Percentiles rank a stretch among this genome's conserved stretches.
Conservation (phyloP, 2,113 vertebrate genomes). For the Chionodraco myersi region DNA sequence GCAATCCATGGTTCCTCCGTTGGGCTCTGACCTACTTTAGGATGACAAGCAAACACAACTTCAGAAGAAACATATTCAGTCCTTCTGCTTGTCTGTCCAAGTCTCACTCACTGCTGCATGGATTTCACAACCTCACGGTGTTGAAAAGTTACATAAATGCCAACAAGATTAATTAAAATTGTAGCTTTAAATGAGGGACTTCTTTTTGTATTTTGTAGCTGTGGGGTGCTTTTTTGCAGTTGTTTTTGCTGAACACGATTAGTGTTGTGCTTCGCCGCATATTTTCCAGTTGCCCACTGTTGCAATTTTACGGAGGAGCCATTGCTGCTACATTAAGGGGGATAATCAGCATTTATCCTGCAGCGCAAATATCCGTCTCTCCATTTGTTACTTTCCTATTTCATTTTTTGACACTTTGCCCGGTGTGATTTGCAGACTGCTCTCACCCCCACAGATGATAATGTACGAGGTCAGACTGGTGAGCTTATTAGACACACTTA, state of each 20-base stretch:
- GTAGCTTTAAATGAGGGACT: conserved; percentile 62
- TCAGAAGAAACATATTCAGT: conserved; percentile 66
- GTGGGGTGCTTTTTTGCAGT: conserved; percentile 14
- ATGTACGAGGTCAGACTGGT: conserved; percentile 20
- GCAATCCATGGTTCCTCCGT: conserved; percentile 61
- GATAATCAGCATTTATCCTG: conserved; percentile 60
- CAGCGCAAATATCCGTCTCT: conserved; percentile 27
- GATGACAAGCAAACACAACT: conserved; percentile 80
- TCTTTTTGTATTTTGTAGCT: conserved; percentile 62
- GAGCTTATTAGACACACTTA: conserved; percentile 34
- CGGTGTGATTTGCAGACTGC: conserved; percentile 18
- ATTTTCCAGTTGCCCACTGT: conserved; percentile 49
- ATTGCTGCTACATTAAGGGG: conserved; percentile 54
- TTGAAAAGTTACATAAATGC: conserved; percentile 57
- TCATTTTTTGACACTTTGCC: conserved; percentile 30
- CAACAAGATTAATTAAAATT: conserved; percentile 77
- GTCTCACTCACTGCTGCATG: conserved; percentile 15
- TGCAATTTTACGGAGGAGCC: conserved; percentile 62
- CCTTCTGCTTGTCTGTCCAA: conserved; percentile 31
- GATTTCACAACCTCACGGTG: not conserved
- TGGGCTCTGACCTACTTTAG: conserved; percentile 83
- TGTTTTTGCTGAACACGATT: conserved; percentile 49
- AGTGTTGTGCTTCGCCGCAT: conserved; percentile 39
- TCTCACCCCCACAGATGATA: conserved; percentile 8
- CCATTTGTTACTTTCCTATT: not conserved